A percentile compares a stretch with the other conserved stretches of the same genome.
These are phyloP conservation scores for Zosterops lateralis DNA, from an alignment of 2,113 vertebrate genomes.

Conservation along the genomic window DNA sequence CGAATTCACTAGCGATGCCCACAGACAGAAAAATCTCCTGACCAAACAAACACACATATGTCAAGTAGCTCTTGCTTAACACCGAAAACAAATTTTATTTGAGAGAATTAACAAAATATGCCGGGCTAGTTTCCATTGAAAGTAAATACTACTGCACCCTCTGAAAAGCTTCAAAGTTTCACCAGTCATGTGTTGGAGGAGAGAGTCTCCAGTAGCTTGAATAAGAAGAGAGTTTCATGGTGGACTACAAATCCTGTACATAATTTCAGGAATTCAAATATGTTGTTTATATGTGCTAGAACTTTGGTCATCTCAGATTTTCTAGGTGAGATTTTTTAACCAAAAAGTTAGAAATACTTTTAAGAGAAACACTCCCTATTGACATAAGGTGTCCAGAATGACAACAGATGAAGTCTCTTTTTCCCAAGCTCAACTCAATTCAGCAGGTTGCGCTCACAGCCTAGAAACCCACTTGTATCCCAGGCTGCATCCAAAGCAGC, in stretches of 20 bases:
- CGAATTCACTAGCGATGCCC: neutral
- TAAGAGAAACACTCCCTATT: neutral
- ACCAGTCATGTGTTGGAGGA: neutral
- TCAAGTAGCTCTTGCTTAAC: neutral
- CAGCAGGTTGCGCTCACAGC: fast-evolving
- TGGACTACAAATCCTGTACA: neutral
- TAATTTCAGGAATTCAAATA: neutral
- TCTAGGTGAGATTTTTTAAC: neutral
- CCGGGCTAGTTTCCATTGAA: neutral
- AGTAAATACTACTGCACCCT: neutral
- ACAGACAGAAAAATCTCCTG: neutral
- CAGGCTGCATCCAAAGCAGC: neutral
- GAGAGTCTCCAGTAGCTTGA: neutral
- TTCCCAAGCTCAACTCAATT: neutral
- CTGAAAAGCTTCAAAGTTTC: neutral
- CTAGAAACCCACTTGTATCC: neutral
- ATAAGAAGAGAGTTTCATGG: neutral
- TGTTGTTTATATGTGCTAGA: neutral
- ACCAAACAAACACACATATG: neutral
- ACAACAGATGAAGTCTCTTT: neutral
- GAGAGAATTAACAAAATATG: neutral
- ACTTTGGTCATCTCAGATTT: neutral
- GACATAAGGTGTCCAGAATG: neutral
- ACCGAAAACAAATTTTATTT: neutral
- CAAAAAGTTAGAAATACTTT: neutral